Conservation (phyloP, 2,888 invertebrate species). For the Nemurella pictetii region DNA sequence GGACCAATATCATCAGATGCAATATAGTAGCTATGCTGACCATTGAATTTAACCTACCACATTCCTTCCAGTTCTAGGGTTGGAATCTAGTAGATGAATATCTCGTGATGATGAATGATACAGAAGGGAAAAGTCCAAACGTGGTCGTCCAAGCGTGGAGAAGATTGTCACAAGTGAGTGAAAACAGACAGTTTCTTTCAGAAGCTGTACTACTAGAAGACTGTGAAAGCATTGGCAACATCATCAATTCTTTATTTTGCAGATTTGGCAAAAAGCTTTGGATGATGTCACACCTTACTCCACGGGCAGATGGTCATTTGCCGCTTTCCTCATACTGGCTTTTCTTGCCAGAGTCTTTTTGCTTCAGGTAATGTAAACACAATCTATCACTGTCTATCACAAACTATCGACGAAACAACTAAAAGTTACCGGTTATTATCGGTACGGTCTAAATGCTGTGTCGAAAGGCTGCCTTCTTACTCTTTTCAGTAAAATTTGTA, state of each 20-base stretch:
- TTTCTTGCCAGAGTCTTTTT: conserved; percentile 82
- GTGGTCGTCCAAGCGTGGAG: conserved; percentile 68
- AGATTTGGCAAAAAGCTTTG: conserved; percentile 82
- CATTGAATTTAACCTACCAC: not conserved
- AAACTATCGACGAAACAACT: too few relatives aligned
- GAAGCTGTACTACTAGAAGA: not conserved
- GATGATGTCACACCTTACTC: conserved; percentile 86
- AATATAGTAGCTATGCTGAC: not conserved
- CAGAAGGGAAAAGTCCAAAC: conserved; percentile 56
- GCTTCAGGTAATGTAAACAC: conserved; percentile 80
- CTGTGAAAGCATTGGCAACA: too few relatives aligned
- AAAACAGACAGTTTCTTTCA: conserved; percentile 13
- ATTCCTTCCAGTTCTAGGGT: not conserved
- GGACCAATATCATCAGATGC: not conserved
- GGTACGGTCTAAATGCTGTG: too few relatives aligned
- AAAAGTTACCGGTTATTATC: too few relatives aligned
- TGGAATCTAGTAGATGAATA: not conserved
- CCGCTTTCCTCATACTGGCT: conserved; percentile 66
- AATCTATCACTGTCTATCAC: too few relatives aligned
- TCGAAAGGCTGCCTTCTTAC: too few relatives aligned
- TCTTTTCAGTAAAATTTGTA: too few relatives aligned
- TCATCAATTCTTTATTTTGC: conserved; percentile 45
- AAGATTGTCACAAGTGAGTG: conserved; percentile 66
- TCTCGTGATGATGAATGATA: not conserved
- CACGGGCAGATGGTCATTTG: conserved; percentile 78